Base-by-base conservation (phyloP, 2,113 vertebrate genomes). In the Urocitellus parryii region DNA sequence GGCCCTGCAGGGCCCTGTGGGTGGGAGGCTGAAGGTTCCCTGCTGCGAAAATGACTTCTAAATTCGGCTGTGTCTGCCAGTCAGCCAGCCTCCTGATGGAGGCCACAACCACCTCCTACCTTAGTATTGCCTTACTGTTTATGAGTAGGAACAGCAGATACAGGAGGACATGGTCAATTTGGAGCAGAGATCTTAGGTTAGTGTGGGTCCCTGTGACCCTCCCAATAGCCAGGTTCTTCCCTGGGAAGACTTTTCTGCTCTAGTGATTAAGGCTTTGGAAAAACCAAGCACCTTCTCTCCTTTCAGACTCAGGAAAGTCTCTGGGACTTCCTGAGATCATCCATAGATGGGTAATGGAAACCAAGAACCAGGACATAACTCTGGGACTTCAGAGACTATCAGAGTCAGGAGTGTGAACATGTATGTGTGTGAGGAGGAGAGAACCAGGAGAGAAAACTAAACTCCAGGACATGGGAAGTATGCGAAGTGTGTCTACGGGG, bases 41-140 rank as follows among this genome's bases (percentile, higher is more conserved):
- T 97, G 98, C 98, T 98, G 98, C 4, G 97, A 98, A 98, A 98
- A 98, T 97, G 97, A 97, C 96, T 97, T 97, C 97, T 98, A 98
- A 98, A 98, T 98, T 96, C 72, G 96, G 95, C 96, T 77, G 61
- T 24, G 89, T 97, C 97, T 97, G 95, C 94, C 95, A 74, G 96
- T 94, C 82, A 94, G 91, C 89, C 95, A 95, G 97, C 92, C 96
- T 97, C 83, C n/a, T 65, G 82, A 58, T 87, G 39, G 74, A 92
- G 90, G 90, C 72, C 76, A 81, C 88, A 91, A 42, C 91, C 79
- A 65, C 76, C 90, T 90, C 95, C 86, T 24, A 67, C 61, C 81
- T 42, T 45, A 74, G 79, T 86, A 82, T 89, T 86, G 58, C 93
- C 51, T 93, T 45, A 29, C 12, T 80, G 92, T 81, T 72, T 72